Base-by-base conservation (phyloP, 1,140 invertebrate species). In the Philaenus spumarius region DNA sequence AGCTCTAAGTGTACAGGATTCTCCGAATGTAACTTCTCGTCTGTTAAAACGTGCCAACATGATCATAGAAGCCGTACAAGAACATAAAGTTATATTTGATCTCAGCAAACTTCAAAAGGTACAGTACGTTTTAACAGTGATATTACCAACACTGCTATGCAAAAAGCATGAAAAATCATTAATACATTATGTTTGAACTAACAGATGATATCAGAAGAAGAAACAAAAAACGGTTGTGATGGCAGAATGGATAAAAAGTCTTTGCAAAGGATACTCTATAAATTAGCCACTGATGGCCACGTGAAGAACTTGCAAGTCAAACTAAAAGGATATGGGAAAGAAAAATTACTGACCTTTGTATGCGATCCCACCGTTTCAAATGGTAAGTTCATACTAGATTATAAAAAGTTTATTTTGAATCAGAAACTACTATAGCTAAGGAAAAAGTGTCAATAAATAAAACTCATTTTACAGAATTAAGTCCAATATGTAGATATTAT, bases 181-280 rank as follows among this genome's bases (percentile, higher is more conserved):
- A n/a, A n/a, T n/a, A n/a, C n/a, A 30, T 30, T 30, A 30, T 30
- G 26, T 4, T 30, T 30, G 26, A n/a, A n/a, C n/a, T n/a, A n/a
- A n/a, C 54, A 75, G 72, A 67, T 75, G 46, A 79, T 84, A 37
- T 66, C 69, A 48, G 73, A 76, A 48, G 73, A 77, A 58, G 80
- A 82, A 68, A 68, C 71, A 20, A 77, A 76, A 59, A 79, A 82
- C 73, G 80, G 80, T 0, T 75, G 75, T 45, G 68, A 75, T 11
- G 73, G 74, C 2, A 78, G 72, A 60, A 80, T 86, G 19, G 82
- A 85, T 63, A 80, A 78, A 51, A 84, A 81, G 67, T 81, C 82
- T 2, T 66, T 86, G 5, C 58, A 77, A 2, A 71, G 82, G 48
- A 65, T 87, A 7, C 62, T 86, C 11, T 68, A 77, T 42, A 78